Conservation (phyloP, 2,113 vertebrate genomes). For the Pseudolaguvia tuberculata region DNA sequence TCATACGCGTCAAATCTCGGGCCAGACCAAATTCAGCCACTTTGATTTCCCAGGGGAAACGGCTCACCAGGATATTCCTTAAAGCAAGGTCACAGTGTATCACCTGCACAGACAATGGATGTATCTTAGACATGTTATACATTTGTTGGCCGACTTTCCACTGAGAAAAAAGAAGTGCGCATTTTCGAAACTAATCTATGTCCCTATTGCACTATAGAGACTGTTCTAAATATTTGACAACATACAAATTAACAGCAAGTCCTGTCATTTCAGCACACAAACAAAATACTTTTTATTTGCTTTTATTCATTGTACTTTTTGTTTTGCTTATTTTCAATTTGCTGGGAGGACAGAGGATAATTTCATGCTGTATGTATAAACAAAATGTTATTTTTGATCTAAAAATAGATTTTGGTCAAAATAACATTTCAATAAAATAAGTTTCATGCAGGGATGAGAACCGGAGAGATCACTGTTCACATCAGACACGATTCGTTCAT, state of each 20-base stretch:
- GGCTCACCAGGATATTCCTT: constrained; percentile 56
- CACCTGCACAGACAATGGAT: constrained; percentile 42
- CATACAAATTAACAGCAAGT: neutral
- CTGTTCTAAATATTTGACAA: neutral
- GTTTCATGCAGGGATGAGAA: neutral
- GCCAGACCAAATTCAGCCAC: constrained; percentile 59
- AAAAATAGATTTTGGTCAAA: too few relatives aligned
- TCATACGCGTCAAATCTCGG: constrained; percentile 50
- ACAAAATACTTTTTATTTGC: neutral
- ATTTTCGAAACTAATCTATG: neutral
- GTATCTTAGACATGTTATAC: neutral
- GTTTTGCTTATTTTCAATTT: neutral
- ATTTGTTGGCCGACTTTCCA: neutral
- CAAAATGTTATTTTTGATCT: too few relatives aligned
- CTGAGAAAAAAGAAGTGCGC: neutral
- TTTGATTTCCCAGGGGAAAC: constrained; percentile 58
- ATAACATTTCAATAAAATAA: neutral
- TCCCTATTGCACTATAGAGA: neutral
- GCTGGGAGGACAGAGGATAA: neutral
- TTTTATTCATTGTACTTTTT: neutral
- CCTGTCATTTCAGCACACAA: neutral
- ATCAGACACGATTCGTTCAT: too few relatives aligned
- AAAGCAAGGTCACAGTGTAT: constrained; percentile 60
- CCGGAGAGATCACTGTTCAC: neutral
- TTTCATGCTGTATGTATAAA: neutral